Evolutionary conservation across 2,797 vertebrate genomes (phyloP).

Genomic region (Bucorvus abyssinicus): DNA sequence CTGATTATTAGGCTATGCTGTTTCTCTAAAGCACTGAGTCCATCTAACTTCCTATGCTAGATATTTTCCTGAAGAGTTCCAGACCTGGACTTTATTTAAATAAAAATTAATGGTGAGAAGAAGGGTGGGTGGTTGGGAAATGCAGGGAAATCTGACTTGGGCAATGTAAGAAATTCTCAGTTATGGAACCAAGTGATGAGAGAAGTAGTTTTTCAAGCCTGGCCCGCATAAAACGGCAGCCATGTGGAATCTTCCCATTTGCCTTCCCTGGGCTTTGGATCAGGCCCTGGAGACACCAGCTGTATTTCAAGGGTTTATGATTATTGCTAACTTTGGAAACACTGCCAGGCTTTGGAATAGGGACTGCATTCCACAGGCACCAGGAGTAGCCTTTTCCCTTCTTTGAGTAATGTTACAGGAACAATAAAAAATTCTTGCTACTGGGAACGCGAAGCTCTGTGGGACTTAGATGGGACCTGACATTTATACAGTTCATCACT

Average conservation of each 20-base stretch:
- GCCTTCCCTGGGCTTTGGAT: neutral
- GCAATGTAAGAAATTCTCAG: neutral
- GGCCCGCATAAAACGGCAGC: neutral
- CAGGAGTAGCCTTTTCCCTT: slow-evolving; percentile 1
- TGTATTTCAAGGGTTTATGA: slow-evolving; percentile 11
- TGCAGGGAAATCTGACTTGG: neutral
- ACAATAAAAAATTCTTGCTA: slow-evolving; percentile 5
- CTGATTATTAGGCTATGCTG: neutral
- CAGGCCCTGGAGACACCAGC: neutral
- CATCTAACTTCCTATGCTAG: neutral
- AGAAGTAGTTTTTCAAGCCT: neutral
- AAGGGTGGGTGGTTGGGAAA: neutral
- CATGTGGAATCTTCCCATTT: neutral
- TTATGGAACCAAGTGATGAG: neutral
- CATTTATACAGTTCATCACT: slow-evolving; percentile 23
- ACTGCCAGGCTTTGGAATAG: neutral
- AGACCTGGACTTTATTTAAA: neutral
- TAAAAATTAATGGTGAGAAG: neutral
- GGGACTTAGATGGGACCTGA: slow-evolving; percentile 30
- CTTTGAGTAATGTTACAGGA: slow-evolving; percentile 28
- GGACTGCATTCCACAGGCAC: neutral
- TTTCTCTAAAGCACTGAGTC: neutral
- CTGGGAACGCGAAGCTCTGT: neutral
- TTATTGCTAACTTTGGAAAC: slow-evolving; percentile 4
- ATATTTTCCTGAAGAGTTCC: slow-evolving; percentile 9